Evolutionary conservation across 2,113 vertebrate genomes (phyloP).

Genomic region (Ciconia boyciana): DNA sequence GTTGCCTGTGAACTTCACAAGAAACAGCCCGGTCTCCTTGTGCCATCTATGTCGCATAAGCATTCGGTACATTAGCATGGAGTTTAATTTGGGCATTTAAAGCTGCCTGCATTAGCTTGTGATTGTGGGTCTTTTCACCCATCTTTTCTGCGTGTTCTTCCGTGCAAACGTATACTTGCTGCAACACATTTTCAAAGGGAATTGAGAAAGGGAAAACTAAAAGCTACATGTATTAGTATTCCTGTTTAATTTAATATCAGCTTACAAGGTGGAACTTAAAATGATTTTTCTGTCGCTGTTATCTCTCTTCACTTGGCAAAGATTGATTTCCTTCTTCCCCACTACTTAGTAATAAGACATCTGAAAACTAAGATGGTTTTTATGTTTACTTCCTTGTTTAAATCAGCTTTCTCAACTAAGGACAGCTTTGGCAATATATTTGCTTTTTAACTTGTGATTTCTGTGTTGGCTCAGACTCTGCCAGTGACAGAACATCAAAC

Average conservation of each 20-base stretch:
- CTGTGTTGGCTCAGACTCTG: slow-evolving; percentile 20
- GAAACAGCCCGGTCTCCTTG: neutral
- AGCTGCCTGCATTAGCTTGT: neutral
- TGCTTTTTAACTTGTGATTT: slow-evolving; percentile 50
- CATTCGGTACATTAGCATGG: neutral
- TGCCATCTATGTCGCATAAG: rapidly evolving
- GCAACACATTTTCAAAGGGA: slow-evolving; percentile 23
- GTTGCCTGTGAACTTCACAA: neutral
- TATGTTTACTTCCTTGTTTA: slow-evolving; percentile 63
- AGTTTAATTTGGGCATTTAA: neutral
- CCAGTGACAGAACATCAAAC: slow-evolving; percentile 50
- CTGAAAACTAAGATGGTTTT: slow-evolving; percentile 43
- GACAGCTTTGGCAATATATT: slow-evolving; percentile 43
- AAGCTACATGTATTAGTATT: slow-evolving; percentile 2
- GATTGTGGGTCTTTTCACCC: neutral
- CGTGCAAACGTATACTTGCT: neutral
- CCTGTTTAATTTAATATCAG: slow-evolving; percentile 51
- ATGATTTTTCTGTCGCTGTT: slow-evolving; percentile 45
- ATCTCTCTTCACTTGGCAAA: slow-evolving; percentile 39
- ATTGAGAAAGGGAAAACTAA: neutral
- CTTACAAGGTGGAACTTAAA: slow-evolving; percentile 55
- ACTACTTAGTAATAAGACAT: slow-evolving; percentile 51
- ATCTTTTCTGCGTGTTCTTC: neutral
- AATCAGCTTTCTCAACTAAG: slow-evolving; percentile 50
- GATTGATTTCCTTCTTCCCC: slow-evolving; percentile 34